Base-by-base conservation (phyloP, 2,113 vertebrate species). In the Saguinus midas region DNA sequence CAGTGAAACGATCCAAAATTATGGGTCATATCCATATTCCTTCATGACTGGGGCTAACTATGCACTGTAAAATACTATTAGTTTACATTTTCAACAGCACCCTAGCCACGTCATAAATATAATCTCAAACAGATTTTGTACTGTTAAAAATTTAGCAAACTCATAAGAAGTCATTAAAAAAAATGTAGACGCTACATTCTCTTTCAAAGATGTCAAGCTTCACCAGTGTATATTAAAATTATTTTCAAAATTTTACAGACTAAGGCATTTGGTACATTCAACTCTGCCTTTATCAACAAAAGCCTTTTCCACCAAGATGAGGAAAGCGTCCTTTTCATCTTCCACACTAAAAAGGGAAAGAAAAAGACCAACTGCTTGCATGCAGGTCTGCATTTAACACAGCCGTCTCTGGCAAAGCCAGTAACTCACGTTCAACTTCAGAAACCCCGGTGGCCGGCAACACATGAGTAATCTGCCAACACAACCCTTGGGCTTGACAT, bases 231-330 rank as follows among this genome's bases (percentile, higher is more conserved):
- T 4, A 20, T 43, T 84, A 50, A 87, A 94, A 85, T 68, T 37
- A 23, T 57, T 78, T 66, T 76, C n/a, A 76, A n/a, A 32, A n/a
- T n/a, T 73, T 72, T 58, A 91, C 17, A 20, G 40, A 27, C 57
- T 70, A 52, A 78, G 55, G 25, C 48, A 37, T 79, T 64, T n/a
- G 57, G 43, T 43, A 55, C 25, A 72, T 78, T 87, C 80, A 35
- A 10, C 48, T 88, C 52, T 50, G 81, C 57, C 14, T 92, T 82
- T 66, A 94, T 45, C 95, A 95, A 79, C 35, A 88, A 96, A 95
- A 93, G 76, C 79, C 52, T 85, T n/a, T 25, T 45, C 75, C 12
- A 85, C 35, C 29, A 88, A 83, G 21, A 73, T 4, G 20, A 88
- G 79, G 21, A 66, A 80, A 84, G 12, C 43, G 25, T 75, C 72